A percentile compares a stretch with the other conserved stretches of the same genome.
These are phyloP conservation scores for Coremacera marginata DNA, from an alignment of 2,888 invertebrate genomes.

Conservation along the genomic window DNA sequence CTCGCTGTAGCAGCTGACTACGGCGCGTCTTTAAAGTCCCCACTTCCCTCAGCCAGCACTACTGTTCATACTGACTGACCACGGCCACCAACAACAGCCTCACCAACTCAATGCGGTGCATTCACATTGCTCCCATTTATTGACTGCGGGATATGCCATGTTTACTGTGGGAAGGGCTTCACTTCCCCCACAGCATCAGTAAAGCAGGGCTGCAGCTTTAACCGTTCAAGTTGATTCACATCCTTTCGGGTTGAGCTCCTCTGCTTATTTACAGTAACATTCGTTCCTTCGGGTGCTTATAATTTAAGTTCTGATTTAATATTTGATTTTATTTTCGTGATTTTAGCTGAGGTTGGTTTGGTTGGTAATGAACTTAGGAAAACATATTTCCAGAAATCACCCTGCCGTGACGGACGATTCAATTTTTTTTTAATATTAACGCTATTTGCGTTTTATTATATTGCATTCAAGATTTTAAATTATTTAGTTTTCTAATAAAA, in stretches of 20 bases:
- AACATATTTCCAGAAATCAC: not conserved
- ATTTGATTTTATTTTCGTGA: conserved; percentile 30
- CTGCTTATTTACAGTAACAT: conserved; percentile 11
- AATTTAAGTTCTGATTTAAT: conserved; percentile 35
- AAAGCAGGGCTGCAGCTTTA: conserved; percentile 41
- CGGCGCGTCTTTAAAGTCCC: not conserved
- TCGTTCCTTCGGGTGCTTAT: conserved; percentile 14
- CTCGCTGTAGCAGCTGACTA: not conserved
- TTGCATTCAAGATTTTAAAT: too few relatives aligned
- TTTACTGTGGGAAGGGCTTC: not conserved
- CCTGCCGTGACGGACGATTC: not conserved
- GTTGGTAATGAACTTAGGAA: conserved; percentile 3
- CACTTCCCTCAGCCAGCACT: not conserved
- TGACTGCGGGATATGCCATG: conserved; percentile 14
- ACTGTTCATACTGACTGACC: conserved; percentile 44
- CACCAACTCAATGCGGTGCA: conserved; percentile 15
- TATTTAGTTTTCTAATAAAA: too few relatives aligned
- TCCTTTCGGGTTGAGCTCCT: not conserved
- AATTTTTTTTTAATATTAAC: not conserved
- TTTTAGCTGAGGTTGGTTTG: not conserved
- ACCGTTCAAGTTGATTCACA: conserved; percentile 26
- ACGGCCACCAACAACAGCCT: not conserved
- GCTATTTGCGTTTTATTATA: too few relatives aligned
- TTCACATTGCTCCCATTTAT: conserved; percentile 25
- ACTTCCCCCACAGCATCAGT: not conserved